Evolutionary conservation across 1,140 invertebrate species (phyloP).

Genomic region (Heterodera carotae): DNA sequence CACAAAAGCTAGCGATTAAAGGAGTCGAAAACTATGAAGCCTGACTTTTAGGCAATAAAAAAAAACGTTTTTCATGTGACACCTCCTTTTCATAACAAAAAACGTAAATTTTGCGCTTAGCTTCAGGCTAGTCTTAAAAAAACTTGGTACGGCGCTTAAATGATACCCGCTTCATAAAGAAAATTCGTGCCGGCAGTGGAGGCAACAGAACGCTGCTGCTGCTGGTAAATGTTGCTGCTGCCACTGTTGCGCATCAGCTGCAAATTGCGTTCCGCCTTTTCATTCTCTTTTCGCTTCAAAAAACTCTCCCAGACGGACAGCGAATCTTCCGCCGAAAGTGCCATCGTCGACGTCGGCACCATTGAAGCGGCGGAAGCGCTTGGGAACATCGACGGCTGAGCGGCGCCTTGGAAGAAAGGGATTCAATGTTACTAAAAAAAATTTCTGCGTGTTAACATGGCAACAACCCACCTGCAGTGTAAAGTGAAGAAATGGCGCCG

Average conservation of each 20-base stretch:
- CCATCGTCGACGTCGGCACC: not conserved
- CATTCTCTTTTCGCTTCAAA: constrained; percentile 17
- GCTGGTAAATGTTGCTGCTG: not conserved
- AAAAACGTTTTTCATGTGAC: too few relatives aligned
- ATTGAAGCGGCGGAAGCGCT: not conserved
- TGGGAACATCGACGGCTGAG: not conserved
- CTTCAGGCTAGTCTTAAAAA: too few relatives aligned
- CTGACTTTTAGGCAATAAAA: too few relatives aligned
- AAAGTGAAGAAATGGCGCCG: not conserved
- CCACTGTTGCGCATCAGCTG: not conserved
- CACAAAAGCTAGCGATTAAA: too few relatives aligned
- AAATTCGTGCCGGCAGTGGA: not conserved
- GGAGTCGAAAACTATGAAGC: too few relatives aligned
- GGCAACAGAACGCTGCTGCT: not conserved
- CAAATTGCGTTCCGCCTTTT: not conserved
- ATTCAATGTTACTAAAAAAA: too few relatives aligned
- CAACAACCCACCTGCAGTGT: too few relatives aligned
- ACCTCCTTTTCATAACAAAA: too few relatives aligned
- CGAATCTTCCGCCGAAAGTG: constrained; percentile 24
- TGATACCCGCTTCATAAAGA: not conserved
- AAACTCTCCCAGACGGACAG: constrained; percentile 17
- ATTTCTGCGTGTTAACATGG: too few relatives aligned
- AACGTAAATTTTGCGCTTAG: too few relatives aligned
- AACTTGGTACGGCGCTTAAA: not conserved
- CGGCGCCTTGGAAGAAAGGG: not conserved